Evolutionary conservation across 2,888 invertebrate species (phyloP).

Genomic region (Phragmatobia fuliginosa): DNA sequence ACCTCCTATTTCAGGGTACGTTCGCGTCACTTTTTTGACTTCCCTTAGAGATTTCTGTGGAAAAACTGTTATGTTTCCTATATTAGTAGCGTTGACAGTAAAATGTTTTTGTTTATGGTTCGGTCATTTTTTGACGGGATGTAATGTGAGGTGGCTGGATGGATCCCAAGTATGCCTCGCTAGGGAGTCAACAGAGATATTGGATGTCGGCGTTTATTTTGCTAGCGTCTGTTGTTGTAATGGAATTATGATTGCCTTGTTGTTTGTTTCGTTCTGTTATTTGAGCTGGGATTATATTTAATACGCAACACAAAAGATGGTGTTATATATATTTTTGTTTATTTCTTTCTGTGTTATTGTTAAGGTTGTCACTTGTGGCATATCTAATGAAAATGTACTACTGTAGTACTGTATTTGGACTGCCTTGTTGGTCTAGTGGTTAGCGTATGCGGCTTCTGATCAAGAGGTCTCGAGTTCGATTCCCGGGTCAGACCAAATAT

Average conservation of each 20-base stretch:
- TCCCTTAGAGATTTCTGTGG: constrained; percentile 47
- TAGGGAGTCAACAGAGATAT: constrained; percentile 30
- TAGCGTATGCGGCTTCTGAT: too few species aligned
- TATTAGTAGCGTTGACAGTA: constrained; percentile 44
- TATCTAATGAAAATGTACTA: neutral
- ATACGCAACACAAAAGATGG: neutral
- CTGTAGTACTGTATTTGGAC: too few species aligned
- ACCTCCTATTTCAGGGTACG: constrained; percentile 40
- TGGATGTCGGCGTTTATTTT: constrained; percentile 27
- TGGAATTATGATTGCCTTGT: constrained; percentile 19
- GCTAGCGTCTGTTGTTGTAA: constrained; percentile 13
- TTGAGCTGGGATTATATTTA: constrained; percentile 15
- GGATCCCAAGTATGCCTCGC: constrained; percentile 22
- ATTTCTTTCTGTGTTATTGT: neutral
- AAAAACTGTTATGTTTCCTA: constrained; percentile 34
- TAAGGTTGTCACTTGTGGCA: neutral
- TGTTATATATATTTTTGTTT: neutral
- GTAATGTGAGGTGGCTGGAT: constrained; percentile 26
- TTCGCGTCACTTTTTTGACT: constrained; percentile 48
- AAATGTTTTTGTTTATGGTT: constrained; percentile 51
- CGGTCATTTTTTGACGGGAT: constrained; percentile 43
- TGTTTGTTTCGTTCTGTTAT: constrained; percentile 25
- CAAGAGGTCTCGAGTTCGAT: too few species aligned
- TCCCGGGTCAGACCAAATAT: too few species aligned
- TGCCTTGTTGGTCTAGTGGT: too few species aligned